Conservation (phyloP, 2,888 invertebrate species). For the Lasioglossum morio region DNA sequence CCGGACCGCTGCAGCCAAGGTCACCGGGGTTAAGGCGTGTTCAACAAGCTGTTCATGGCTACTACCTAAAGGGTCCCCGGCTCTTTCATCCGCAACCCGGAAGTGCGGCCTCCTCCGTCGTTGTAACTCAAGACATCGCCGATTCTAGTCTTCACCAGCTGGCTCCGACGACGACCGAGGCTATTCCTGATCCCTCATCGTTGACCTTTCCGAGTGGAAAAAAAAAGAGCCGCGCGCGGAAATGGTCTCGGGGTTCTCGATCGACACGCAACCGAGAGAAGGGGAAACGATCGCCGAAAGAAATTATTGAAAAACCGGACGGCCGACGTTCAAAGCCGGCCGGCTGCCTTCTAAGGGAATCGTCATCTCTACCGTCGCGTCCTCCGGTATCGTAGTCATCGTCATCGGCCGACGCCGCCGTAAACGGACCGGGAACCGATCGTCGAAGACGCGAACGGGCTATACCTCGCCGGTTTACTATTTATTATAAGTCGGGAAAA, state of each 20-base stretch:
- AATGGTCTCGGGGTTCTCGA: conserved; percentile 4
- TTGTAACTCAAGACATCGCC: conserved; percentile 40
- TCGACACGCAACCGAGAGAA: neutral
- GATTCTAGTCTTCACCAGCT: conserved; percentile 1
- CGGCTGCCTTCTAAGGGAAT: conserved; percentile 29
- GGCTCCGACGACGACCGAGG: neutral
- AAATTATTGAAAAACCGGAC: conserved; percentile 38
- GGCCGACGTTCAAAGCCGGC: neutral
- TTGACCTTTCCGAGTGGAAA: conserved; percentile 6
- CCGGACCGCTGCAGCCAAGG: conserved; percentile 55
- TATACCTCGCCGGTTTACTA: conserved; percentile 26
- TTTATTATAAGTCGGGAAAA: conserved; percentile 60
- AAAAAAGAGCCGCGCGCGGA: conserved; percentile 2
- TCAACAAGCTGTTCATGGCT: conserved; percentile 64
- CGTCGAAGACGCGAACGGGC: neutral
- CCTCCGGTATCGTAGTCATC: conserved; percentile 29
- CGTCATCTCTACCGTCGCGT: conserved; percentile 7
- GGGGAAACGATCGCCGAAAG: neutral
- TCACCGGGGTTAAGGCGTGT: conserved; percentile 63
- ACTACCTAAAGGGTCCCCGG: conserved; percentile 52
- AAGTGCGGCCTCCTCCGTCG: conserved; percentile 30
- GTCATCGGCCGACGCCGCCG: conserved; percentile 17
- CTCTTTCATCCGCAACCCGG: conserved; percentile 45
- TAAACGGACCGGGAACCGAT: conserved; percentile 31
- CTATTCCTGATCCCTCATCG: conserved; percentile 19